Percentiles rank a stretch among this genome's conserved stretches.
These are phyloP conservation scores for Stenichneumon culpator DNA, from an alignment of 2,888 invertebrate species.

Conservation along the genomic window DNA sequence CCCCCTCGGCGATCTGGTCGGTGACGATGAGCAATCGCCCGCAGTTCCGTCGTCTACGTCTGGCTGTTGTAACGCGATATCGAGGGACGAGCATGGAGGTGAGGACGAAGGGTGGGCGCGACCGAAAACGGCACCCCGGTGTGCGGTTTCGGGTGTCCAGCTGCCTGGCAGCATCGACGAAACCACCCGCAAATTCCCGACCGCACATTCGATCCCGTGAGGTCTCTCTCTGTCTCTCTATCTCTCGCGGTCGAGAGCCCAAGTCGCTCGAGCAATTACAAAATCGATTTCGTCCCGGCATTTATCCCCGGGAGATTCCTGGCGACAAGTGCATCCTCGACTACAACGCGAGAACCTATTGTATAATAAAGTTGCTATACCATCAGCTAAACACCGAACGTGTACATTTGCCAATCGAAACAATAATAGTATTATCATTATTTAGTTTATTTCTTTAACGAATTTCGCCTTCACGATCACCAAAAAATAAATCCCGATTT, in stretches of 20 bases:
- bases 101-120: conserved; percentile 21
- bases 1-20: neutral
- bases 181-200: conserved; percentile 62
- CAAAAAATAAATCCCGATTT: no score
- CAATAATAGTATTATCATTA: no score
- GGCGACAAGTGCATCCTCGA: conserved; percentile 32
- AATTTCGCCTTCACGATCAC: no score
- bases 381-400: neutral
- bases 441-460: no score
- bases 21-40: conserved; percentile 33
- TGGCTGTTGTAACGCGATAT: conserved; percentile 38
- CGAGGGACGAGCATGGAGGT: conserved; percentile 5
- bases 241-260: conserved; percentile 23
- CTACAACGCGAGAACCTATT: neutral
- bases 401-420: no score
- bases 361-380: neutral
- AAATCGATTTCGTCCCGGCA: conserved; percentile 39
- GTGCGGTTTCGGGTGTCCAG: conserved; percentile 66
- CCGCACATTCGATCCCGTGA: conserved; percentile 57
- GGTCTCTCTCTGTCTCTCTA: neutral
- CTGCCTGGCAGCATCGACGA: conserved; percentile 42
- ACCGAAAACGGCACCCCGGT: conserved; percentile 40
- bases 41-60: conserved; percentile 33
- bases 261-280: conserved; percentile 46
- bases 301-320: neutral